These are phyloP conservation scores for Pangasianodon hypophthalmus DNA, from an alignment of 2,113 vertebrate genomes.

Conservation along the genomic window DNA sequence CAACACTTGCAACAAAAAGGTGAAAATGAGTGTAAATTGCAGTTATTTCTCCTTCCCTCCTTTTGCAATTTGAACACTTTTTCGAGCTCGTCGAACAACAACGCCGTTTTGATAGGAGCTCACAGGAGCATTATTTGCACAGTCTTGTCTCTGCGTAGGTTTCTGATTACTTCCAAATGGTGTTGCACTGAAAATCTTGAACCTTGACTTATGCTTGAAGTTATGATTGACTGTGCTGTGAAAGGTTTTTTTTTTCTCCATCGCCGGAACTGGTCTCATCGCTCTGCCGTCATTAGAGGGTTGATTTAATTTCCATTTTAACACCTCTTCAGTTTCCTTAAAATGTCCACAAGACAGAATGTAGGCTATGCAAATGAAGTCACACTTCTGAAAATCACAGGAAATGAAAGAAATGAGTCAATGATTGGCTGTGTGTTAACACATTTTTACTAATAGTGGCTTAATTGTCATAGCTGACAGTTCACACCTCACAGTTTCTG, in stretches of 20 bases:
- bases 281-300: slow-evolving; percentile 31
- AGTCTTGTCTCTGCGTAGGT: slow-evolving; percentile 38
- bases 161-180: slow-evolving; percentile 55
- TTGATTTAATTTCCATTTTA: slow-evolving; percentile 45
- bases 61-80: slow-evolving; percentile 69
- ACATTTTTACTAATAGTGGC: slow-evolving; percentile 32
- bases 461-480: slow-evolving; percentile 30
- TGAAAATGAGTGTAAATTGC: slow-evolving; percentile 84
- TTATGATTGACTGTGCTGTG: slow-evolving; percentile 43
- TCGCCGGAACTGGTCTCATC: neutral
- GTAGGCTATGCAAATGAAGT: slow-evolving; percentile 26
- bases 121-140: slow-evolving; percentile 52
- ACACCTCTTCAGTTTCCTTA: slow-evolving; percentile 3
- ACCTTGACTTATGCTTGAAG: slow-evolving; percentile 40
- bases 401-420: neutral
- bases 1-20: slow-evolving; percentile 78
- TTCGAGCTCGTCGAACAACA: slow-evolving; percentile 57
- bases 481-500: slow-evolving; percentile 1
- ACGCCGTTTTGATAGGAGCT: slow-evolving; percentile 55
- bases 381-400: neutral
- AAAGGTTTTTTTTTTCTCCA: neutral
- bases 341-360: neutral
- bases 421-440: slow-evolving; percentile 24
- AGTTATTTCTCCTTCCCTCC: slow-evolving; percentile 73
- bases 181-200: slow-evolving; percentile 51